Percentiles rank a stretch among this genome's conserved stretches.
phyloP scores from a whole-genome alignment of 2,888 invertebrate genomes.

The Ochropleura leucogaster region DNA sequence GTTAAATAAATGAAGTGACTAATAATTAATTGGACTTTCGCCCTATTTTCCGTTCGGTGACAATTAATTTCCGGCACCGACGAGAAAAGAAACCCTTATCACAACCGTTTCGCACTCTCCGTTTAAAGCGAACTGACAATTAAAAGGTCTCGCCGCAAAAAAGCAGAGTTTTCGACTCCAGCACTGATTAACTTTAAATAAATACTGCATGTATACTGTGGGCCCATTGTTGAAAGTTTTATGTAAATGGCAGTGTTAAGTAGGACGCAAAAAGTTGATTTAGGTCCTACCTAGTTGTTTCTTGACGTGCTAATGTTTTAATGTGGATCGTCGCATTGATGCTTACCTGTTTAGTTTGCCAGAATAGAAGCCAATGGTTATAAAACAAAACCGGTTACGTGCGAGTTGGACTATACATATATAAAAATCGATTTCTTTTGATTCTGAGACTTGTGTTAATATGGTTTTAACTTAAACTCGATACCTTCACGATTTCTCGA shows the following conservation, averaged over 20 bases:
- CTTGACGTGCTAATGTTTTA: slow-evolving; percentile 21
- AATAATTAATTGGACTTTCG: slow-evolving; percentile 90
- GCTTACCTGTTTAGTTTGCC: slow-evolving; percentile 16
- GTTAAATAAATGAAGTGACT: slow-evolving; percentile 90
- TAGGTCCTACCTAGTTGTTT: slow-evolving; percentile 48
- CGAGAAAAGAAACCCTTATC: slow-evolving; percentile 90
- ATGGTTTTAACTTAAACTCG: too few relatives aligned
- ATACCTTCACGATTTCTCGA: too few relatives aligned
- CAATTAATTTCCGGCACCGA: slow-evolving; percentile 89
- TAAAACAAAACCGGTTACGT: background rate
- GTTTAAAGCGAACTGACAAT: slow-evolving; percentile 84
- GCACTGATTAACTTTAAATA: slow-evolving; percentile 61
- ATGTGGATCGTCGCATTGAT: background rate
- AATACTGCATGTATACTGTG: slow-evolving; percentile 44
- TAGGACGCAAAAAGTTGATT: slow-evolving; percentile 51
- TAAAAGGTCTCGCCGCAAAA: slow-evolving; percentile 76
- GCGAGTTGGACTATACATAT: too few relatives aligned
- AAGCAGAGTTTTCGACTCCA: slow-evolving; percentile 62
- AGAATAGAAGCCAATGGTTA: background rate
- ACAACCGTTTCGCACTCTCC: slow-evolving; percentile 84
- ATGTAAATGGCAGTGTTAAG: slow-evolving; percentile 60
- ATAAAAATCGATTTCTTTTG: too few relatives aligned
- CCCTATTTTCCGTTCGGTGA: slow-evolving; percentile 90
- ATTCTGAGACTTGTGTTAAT: too few relatives aligned
- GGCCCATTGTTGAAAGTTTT: slow-evolving; percentile 58